These are phyloP conservation scores for Macquaria ambigua DNA, from an alignment of 2,113 vertebrate species.

Conservation along the genomic window DNA sequence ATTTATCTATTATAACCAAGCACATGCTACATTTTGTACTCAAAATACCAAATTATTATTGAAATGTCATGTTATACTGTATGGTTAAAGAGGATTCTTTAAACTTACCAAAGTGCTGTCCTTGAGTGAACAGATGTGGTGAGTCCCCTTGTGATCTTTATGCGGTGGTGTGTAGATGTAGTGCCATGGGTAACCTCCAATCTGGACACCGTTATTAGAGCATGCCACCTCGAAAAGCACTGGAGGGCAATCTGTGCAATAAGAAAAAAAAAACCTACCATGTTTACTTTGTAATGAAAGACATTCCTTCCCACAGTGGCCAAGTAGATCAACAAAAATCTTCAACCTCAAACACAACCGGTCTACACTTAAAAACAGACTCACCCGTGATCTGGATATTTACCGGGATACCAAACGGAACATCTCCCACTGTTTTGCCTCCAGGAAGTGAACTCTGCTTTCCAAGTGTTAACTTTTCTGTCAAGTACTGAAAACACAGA, in stretches of 20 bases:
- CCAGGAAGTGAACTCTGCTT: constrained; percentile 89
- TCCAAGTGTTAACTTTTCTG: constrained; percentile 88
- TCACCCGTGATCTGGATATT: constrained; percentile 96
- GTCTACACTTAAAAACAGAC: neutral
- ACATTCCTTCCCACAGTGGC: neutral
- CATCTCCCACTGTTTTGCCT: constrained; percentile 89
- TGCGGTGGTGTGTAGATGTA: constrained; percentile 95
- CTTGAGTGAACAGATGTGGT: constrained; percentile 93
- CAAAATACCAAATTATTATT: neutral
- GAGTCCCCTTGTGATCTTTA: constrained; percentile 90
- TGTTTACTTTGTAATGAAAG: neutral
- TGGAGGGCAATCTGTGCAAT: constrained; percentile 87
- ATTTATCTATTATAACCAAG: neutral
- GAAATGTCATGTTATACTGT: neutral
- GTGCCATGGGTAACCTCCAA: constrained; percentile 97
- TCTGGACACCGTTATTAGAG: constrained; percentile 92
- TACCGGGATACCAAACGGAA: constrained; percentile 93
- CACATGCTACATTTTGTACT: neutral
- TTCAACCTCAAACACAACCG: neutral
- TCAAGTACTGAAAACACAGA: constrained; percentile 90
- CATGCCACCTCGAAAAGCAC: constrained; percentile 93
- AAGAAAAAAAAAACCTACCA: constrained; percentile 45
- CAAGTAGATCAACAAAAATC: neutral
- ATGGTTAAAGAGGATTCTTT: constrained; percentile 18
- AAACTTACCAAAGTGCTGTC: constrained; percentile 90